phyloP scores from a whole-genome alignment of 53 echinoderm and acorn worm genomes.

The Hippasteria phrygiana region DNA sequence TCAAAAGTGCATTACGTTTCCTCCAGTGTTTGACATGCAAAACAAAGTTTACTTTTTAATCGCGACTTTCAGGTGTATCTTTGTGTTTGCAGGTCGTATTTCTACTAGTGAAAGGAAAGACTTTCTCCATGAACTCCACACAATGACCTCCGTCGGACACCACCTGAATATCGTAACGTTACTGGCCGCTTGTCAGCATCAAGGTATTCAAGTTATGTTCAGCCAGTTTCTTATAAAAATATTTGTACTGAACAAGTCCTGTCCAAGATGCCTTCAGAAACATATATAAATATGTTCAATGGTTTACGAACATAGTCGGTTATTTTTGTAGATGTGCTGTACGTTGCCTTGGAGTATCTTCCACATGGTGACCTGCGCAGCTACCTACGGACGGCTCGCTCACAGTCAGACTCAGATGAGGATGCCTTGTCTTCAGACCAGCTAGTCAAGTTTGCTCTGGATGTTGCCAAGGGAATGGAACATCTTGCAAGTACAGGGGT shows the following conservation, averaged over 20 bases:
- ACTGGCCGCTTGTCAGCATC: constrained; percentile 5
- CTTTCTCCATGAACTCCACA: background rate
- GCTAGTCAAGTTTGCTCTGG: constrained; percentile 52
- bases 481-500: constrained; percentile 40
- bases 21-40: too few species aligned
- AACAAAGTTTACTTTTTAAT: too few species aligned
- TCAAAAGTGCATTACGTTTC: too few species aligned
- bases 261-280: too few species aligned
- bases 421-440: constrained; percentile 30
- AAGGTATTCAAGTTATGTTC: too few species aligned
- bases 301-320: too few species aligned
- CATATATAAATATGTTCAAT: too few species aligned
- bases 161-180: background rate
- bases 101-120: background rate
- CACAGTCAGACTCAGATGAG: background rate
- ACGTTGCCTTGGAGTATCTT: constrained; percentile 29
- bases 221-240: too few species aligned
- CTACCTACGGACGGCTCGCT: constrained; percentile 10
- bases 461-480: constrained; percentile 48
- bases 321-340: background rate
- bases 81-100: background rate
- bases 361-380: constrained; percentile 14
- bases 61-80: too few species aligned
- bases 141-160: background rate
- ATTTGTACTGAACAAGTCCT: too few species aligned